Conservation (phyloP, 2,113 vertebrate species). For the Barbus barbus region DNA sequence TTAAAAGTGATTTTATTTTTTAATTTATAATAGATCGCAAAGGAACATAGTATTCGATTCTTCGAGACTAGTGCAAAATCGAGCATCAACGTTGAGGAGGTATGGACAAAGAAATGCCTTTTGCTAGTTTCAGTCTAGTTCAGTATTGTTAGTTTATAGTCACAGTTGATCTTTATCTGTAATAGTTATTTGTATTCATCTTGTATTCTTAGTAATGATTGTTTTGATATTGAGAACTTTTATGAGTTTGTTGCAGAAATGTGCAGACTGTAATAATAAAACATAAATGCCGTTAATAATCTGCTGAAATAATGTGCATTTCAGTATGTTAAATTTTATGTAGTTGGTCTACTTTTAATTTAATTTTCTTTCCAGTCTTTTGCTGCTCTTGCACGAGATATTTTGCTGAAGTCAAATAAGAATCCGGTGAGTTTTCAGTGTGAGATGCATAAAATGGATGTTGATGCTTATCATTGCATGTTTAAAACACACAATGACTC, state of each 20-base stretch:
- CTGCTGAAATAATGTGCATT: neutral
- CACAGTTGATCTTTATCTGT: neutral
- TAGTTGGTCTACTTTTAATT: neutral
- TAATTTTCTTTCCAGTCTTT: constrained; percentile 77
- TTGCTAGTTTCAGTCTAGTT: neutral
- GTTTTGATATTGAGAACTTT: neutral
- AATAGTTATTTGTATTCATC: neutral
- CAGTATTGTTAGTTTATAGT: neutral
- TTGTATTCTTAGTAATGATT: neutral
- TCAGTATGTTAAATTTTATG: neutral
- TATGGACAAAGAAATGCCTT: too few relatives aligned
- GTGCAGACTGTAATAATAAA: too few relatives aligned
- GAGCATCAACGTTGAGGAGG: constrained; percentile 80
- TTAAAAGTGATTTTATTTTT: constrained; percentile 2
- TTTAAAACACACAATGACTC: neutral
- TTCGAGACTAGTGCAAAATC: constrained; percentile 93
- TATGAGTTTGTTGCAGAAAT: too few relatives aligned
- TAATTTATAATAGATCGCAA: constrained; percentile 79
- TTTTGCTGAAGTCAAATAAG: constrained; percentile 82
- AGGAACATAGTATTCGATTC: constrained; percentile 89
- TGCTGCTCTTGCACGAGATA: constrained; percentile 83
- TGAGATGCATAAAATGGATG: neutral
- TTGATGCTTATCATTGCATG: neutral
- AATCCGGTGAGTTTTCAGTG: constrained; percentile 76
- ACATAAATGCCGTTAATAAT: too few relatives aligned